These are phyloP conservation scores for Drosophila nigromelanica DNA, from an alignment of 1,140 invertebrate species.

Conservation along the genomic window DNA sequence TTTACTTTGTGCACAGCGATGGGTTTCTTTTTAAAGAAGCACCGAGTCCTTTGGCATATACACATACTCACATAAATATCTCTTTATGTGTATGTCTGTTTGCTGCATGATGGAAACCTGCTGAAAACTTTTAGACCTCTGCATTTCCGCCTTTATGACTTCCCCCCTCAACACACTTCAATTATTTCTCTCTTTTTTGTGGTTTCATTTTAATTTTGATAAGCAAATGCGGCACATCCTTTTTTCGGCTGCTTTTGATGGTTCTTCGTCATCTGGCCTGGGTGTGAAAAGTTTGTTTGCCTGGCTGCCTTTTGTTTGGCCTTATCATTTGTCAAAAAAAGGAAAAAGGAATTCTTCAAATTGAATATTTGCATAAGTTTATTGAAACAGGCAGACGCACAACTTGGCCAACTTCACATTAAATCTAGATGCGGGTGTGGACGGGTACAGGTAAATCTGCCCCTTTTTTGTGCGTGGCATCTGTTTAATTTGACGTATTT, in stretches of 20 bases:
- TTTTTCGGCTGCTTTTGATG: constrained; percentile 31
- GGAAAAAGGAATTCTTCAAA: constrained; percentile 58
- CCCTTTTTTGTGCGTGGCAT: constrained; percentile 20
- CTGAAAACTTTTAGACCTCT: constrained; percentile 65
- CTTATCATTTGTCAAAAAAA: constrained; percentile 76
- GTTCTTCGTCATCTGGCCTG: constrained; percentile 9
- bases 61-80: neutral
- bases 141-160: constrained; percentile 46
- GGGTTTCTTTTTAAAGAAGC: constrained; percentile 42
- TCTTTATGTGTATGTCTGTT: neutral
- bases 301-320: constrained; percentile 74
- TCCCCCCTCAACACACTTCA: neutral
- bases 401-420: constrained; percentile 16
- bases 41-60: constrained; percentile 14
- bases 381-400: constrained; percentile 61
- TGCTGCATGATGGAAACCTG: constrained; percentile 62
- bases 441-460: constrained; percentile 6
- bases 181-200: constrained; percentile 14
- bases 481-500: constrained; percentile 53
- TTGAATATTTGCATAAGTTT: constrained; percentile 82
- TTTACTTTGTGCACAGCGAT: constrained; percentile 60
- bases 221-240: constrained; percentile 65
- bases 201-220: constrained; percentile 78
- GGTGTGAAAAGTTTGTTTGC: constrained; percentile 78
- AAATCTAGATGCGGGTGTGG: neutral